Evolutionary conservation across 2,113 vertebrate species (phyloP), one percentile per base, ranked within the genome.

Genomic region (Entomyzon cyanotis): DNA sequence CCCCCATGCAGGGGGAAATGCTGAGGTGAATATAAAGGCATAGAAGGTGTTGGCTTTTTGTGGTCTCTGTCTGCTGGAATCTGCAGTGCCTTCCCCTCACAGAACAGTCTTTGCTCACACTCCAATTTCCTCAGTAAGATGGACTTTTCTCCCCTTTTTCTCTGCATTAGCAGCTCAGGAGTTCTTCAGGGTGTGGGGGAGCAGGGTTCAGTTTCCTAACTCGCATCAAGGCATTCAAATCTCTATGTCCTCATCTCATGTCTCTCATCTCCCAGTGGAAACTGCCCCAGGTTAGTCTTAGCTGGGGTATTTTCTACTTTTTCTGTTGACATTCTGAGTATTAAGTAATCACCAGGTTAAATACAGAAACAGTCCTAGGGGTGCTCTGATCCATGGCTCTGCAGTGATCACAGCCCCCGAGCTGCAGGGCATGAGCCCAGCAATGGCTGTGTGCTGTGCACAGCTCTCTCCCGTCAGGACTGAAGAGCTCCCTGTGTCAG

Each of bases 401-500:
- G 7, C 55, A 44, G 30, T 10, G 44, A 33, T 30, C 23, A 7
- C 27, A 44, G 49, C 10, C 44, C 41, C 14, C 0, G 3, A 37
- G 39, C 44, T 77, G 55, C 1, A 2, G 21, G 37, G 37, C 37
- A 37, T 37, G 37, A 37, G 37, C 37, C 37, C 37, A 42, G 10
- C 39, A 37, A 19, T 2, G 5, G 16, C 1, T 39, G 20, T 9
- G 2, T 75, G 39, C 53, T 55, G 24, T 52, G 41, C 39, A 56
- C 58, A 35, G 18, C 62, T 39, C 39, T 60, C 12, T 83, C 14
- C 30, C 16, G 80, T 69, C 9, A 28, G 47, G 37, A 28, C 12
- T 6, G 2, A 17, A 22, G 49, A 83, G 67, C 16, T 67, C 19
- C 27, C 33, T 0, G 0, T 24, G 8, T 28, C 3, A 12, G 27